A percentile compares a stretch with the other conserved stretches of the same genome.
Conservation (phyloP, 1,140 invertebrate genomes). For the Drosophila malerkotliana region DNA sequence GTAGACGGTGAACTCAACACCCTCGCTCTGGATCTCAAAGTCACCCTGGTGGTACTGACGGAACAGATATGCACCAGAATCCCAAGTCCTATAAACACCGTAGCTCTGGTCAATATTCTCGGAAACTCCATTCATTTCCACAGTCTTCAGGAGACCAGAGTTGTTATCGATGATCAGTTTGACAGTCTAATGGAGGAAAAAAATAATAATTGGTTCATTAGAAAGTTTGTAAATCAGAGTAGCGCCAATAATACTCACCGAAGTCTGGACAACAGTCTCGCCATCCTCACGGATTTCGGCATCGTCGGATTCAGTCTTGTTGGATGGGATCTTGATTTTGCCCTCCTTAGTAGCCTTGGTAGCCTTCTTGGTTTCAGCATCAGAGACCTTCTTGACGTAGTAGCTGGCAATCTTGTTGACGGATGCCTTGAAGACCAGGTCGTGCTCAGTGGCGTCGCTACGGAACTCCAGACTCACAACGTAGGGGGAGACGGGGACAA, state of each 20-base stretch:
- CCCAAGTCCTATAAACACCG: constrained; percentile 89
- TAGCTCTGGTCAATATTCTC: constrained; percentile 87
- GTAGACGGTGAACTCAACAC: constrained; percentile 83
- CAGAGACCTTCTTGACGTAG: constrained; percentile 43
- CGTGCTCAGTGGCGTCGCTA: constrained; percentile 86
- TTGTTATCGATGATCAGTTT: constrained; percentile 53
- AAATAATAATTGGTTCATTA: neutral
- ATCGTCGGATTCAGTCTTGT: constrained; percentile 4
- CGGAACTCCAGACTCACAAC: constrained; percentile 88
- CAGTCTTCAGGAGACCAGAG: constrained; percentile 85
- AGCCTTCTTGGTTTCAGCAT: neutral
- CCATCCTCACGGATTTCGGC: constrained; percentile 1
- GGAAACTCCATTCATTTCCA: constrained; percentile 85
- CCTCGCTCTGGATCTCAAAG: constrained; percentile 83
- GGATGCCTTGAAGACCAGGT: constrained; percentile 88
- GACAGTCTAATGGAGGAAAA: constrained; percentile 27
- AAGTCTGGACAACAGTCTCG: constrained; percentile 57
- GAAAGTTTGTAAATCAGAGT: neutral
- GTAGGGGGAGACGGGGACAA: constrained; percentile 87
- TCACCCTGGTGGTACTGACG: constrained; percentile 86
- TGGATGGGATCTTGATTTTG: neutral
- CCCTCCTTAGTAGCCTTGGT: constrained; percentile 17
- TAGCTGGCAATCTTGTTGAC: constrained; percentile 62
- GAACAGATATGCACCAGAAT: constrained; percentile 95
- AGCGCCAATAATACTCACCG: constrained; percentile 31